Evolutionary conservation across 2,797 vertebrate species (phyloP).

Genomic region (Acanthopagrus latus): DNA sequence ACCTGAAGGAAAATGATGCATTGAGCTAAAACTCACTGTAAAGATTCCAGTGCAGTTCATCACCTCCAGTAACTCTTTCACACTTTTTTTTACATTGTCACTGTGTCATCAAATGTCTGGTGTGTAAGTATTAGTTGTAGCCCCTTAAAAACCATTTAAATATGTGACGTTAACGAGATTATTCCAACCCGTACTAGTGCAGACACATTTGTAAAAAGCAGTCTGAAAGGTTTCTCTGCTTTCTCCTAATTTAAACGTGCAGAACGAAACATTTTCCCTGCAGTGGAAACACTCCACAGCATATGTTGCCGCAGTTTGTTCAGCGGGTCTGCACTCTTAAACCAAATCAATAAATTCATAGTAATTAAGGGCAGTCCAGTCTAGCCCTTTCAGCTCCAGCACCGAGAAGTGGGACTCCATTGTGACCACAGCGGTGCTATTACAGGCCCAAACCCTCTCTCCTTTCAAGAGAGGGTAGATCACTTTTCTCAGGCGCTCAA

Average conservation of each 20-base stretch:
- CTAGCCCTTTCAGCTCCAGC: constrained; percentile 73
- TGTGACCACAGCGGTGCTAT: constrained; percentile 82
- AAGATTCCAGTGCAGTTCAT: too few species aligned
- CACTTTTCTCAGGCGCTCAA: constrained; percentile 84
- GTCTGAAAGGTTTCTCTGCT: background rate
- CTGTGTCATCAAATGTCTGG: background rate
- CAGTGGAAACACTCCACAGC: background rate
- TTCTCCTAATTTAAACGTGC: background rate
- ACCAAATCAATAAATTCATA: constrained; percentile 76
- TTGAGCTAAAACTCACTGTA: too few species aligned
- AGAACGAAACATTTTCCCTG: constrained; percentile 2
- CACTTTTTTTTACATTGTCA: too few species aligned
- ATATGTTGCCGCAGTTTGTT: constrained; percentile 23
- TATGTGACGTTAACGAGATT: background rate
- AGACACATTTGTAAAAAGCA: background rate
- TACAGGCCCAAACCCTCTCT: constrained; percentile 81
- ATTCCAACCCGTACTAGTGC: background rate
- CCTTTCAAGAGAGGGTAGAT: constrained; percentile 85
- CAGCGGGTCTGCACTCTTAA: constrained; percentile 19
- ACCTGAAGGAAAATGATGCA: too few species aligned
- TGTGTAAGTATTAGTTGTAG: background rate
- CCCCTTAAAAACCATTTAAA: background rate
- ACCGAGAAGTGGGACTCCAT: constrained; percentile 82
- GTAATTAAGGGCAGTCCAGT: constrained; percentile 77
- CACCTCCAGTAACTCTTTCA: too few species aligned